Base-by-base conservation (phyloP, 2,113 vertebrate species). In the Cyprinus carpio region DNA sequence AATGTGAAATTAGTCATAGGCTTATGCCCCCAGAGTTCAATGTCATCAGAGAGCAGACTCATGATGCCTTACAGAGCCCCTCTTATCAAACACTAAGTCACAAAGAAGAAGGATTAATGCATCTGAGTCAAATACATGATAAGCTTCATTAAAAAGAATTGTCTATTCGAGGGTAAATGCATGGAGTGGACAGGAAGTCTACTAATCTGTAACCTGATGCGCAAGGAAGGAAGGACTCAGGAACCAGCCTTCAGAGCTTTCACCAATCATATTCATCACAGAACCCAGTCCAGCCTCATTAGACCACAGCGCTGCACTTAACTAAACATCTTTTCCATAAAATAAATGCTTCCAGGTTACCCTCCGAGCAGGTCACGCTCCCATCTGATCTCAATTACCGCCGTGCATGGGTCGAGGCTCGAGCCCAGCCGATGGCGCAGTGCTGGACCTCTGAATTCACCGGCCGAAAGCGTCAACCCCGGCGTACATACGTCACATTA, bases 271-370 rank as follows among this genome's bases (percentile, higher is more conserved):
- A 97, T 98, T 96, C 97, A 98, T 99, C 97, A 97, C 93, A 87
- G 90, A 90, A 92, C 95, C 88, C 92, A 91, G 91, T 88, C 88
- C 92, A 76, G 91, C 87, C 92, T 94, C 91, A 92, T 93, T 92
- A 93, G 92, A 92, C 89, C 81, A 65, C 84, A 81, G 92, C 92
- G 92, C 94, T 92, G 93, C 87, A 92, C 94, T 94, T 94, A 94
- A 93, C 95, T 96, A 95, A 95, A 95, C 96, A 96, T 95, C 94
- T 92, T 95, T 96, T 96, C 95, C 96, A 97, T 96, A 96, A 96
- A 96, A 95, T 98, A 99, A 99, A 97, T 97, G 97, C 94, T 99
- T 99, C 97, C 97, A 99, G 97, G 96, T 97, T 97, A 97, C 93
- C 58, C 87, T 88, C 88, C 94, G 95, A 95, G 84, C 90, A 90